These are phyloP conservation scores for Ichneumon xanthorius DNA, from an alignment of 2,888 invertebrate species.

Conservation along the genomic window DNA sequence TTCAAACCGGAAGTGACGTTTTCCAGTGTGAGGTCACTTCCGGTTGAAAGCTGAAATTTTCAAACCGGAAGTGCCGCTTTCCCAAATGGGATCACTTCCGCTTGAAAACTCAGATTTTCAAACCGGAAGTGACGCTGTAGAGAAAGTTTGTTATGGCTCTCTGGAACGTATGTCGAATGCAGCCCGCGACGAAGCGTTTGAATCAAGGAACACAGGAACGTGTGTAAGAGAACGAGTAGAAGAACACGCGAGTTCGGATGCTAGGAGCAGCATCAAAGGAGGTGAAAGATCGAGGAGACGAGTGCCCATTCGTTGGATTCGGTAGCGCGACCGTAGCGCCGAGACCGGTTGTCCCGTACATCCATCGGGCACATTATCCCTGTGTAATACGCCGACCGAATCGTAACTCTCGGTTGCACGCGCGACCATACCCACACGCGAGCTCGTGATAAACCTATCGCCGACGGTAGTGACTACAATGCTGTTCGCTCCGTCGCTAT, in stretches of 20 bases:
- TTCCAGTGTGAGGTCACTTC: too few species aligned
- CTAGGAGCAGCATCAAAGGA: not conserved
- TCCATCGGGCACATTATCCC: not conserved
- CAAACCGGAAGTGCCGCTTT: too few species aligned
- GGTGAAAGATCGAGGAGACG: not conserved
- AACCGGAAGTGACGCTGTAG: too few species aligned
- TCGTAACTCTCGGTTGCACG: conserved; percentile 19
- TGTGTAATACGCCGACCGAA: conserved; percentile 16
- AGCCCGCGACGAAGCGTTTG: too few species aligned
- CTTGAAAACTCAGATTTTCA: too few species aligned
- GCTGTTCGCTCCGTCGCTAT: conserved; percentile 24
- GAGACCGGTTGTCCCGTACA: not conserved
- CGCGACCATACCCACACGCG: not conserved
- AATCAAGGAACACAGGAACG: too few species aligned
- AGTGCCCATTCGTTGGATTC: not conserved
- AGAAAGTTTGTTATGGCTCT: too few species aligned
- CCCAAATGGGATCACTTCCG: too few species aligned
- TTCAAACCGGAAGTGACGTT: too few species aligned
- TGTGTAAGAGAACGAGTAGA: too few species aligned
- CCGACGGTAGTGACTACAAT: conserved; percentile 42
- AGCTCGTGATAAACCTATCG: conserved; percentile 43
- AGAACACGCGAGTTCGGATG: not conserved
- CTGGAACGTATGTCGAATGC: too few species aligned
- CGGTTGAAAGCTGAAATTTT: too few species aligned
- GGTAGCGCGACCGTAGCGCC: not conserved